phyloP scores from a whole-genome alignment of 2,888 invertebrate species.

The Argynnis bischoffii region DNA sequence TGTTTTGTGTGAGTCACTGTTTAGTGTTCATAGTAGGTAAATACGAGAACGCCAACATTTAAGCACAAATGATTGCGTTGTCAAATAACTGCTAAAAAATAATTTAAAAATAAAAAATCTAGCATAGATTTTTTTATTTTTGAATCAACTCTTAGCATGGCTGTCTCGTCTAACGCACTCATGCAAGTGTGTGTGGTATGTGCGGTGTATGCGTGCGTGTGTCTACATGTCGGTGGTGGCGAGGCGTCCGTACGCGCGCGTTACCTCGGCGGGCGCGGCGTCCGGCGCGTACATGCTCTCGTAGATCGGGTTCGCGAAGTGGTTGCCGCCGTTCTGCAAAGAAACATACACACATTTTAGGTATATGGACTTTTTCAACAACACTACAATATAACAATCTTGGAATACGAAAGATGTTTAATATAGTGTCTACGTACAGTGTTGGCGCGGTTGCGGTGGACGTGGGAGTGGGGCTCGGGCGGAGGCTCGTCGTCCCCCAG shows the following conservation, averaged over 20 bases:
- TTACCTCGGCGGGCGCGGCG: slow-evolving; percentile 56
- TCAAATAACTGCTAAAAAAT: no score
- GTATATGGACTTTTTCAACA: neutral
- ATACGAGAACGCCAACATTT: no score
- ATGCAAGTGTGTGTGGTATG: neutral
- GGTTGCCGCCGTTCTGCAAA: slow-evolving; percentile 81
- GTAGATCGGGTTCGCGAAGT: slow-evolving; percentile 94
- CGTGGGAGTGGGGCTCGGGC: slow-evolving; percentile 8
- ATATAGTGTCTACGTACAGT: neutral
- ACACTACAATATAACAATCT: neutral
- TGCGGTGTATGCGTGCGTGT: neutral
- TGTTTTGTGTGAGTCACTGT: neutral
- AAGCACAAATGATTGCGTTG: no score
- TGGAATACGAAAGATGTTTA: neutral
- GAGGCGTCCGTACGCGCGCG: slow-evolving; percentile 1
- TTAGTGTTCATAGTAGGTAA: neutral
- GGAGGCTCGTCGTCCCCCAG: slow-evolving; percentile 85
- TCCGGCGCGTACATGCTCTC: slow-evolving; percentile 87
- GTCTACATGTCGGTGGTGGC: slow-evolving; percentile 21
- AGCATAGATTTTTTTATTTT: no score
- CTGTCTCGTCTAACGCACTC: no score
- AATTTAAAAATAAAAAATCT: no score
- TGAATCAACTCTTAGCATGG: no score
- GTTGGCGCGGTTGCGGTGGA: neutral
- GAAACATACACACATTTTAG: neutral